Evolutionary conservation across 2,888 invertebrate species (phyloP), one percentile per base, ranked within the genome.

Genomic region (Itoplectis maculator): DNA sequence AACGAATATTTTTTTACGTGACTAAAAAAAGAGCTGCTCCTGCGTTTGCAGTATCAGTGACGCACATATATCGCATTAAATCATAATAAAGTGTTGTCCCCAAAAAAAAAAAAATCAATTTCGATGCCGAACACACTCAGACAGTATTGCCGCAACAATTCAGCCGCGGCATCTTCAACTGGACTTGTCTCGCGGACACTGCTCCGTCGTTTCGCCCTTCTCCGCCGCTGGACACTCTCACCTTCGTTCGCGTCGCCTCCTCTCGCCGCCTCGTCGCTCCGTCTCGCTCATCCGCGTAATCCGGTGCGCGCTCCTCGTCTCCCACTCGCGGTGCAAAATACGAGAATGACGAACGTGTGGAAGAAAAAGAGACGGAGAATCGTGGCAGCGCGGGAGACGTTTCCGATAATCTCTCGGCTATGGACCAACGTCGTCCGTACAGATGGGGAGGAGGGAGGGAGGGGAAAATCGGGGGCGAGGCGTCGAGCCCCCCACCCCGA

Each of bases 381-480:
- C 15, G 29, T n/a, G 49, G 59, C 87, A 87, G 87, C 59, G 45
- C 40, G 35, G 35, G 37, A 65, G 56, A 66, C 87, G 88, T 83
- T 89, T 85, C 88, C 88, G 85, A 89, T 88, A 88, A 90, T 89
- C 88, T 84, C 66, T 23, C 42, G 42, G 40, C n/a, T 66, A 87
- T 90, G 91, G 90, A 91, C 89, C 90, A 86, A 86, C 89, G 85
- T 84, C 81, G 85, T 81, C 81, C 78, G 83, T 81, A 23, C 29
- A 68, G 72, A 5, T 2, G 29, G 29, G 29, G 29, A 5, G 29
- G 29, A 5, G 29, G 29, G 3, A 5, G 5, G 29, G 29, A 29
- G 29, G 72, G 65, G 65, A 66, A 63, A 23, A 51, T 70, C 75
- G 66, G 72, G 66, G 82, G 79, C 61, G 75, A 54, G 45, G 69